Percentiles rank a stretch among this genome's conserved stretches.
Evolutionary conservation across 1,140 invertebrate species (phyloP).

Genomic region (Diuraphis noxia): DNA sequence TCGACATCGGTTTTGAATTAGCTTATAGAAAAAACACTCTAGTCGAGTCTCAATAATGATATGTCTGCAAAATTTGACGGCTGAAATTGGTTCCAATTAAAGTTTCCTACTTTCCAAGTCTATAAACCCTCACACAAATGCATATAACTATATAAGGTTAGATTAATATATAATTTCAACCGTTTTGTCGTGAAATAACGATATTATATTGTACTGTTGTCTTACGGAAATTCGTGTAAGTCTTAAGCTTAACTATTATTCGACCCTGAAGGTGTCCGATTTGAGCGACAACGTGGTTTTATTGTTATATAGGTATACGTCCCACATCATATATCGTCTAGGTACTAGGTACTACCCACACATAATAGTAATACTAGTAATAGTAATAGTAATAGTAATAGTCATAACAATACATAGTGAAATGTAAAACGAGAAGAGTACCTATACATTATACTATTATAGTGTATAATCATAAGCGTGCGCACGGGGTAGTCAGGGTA

Average conservation of each 20-base stretch:
- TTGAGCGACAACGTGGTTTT: neutral
- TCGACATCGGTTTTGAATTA: no score
- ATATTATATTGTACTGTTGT: neutral
- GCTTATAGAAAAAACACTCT: neutral
- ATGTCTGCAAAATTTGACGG: neutral
- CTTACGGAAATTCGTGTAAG: neutral
- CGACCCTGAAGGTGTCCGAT: neutral
- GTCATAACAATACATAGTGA: no score
- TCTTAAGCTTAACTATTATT: no score
- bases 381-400: no score
- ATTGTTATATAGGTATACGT: neutral
- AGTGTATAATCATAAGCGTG: no score
- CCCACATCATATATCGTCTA: neutral
- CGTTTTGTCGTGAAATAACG: neutral
- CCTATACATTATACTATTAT: no score
- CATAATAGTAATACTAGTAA: no score
- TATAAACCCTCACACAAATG: neutral
- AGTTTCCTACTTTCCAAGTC: neutral
- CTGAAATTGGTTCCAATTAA: neutral
- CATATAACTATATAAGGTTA: neutral
- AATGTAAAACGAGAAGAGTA: no score
- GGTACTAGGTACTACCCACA: neutral
- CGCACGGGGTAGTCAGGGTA: no score
- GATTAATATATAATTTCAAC: no score
- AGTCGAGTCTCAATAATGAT: neutral